Evolutionary conservation across 2,888 invertebrate genomes (phyloP), one percentile per base, ranked within the genome.

Genomic region (Steinernema hermaphroditum): DNA sequence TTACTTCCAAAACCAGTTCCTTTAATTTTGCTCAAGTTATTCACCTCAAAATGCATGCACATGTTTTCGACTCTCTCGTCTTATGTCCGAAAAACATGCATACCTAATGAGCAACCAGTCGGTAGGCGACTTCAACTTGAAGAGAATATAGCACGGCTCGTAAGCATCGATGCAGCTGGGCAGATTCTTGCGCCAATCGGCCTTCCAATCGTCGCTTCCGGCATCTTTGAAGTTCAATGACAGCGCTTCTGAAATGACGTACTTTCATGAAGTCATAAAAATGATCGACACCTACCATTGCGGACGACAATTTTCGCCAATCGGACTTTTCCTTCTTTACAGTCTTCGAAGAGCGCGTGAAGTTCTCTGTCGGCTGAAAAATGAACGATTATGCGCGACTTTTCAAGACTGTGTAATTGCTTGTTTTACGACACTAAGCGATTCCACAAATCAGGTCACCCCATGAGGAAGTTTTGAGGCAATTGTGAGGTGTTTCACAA

Each of bases 61-160:
- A 46, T 46, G 46, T 9, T 6, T 46, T n/a, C 46, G 6, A 16
- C n/a, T n/a, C n/a, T n/a, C n/a, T n/a, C n/a, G n/a, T n/a, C n/a
- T n/a, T n/a, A n/a, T n/a, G n/a, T n/a, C n/a, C n/a, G 32, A 68
- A 16, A 19, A 27, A 19, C 68, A 72, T 29, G 74, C 78, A 73
- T 41, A 85, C 85, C 83, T 83, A 68, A 85, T 84, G 37, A 85
- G 70, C 9, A 97, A 88, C 96, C 97, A 98, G 83, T 94, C 93
- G 88, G 93, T 92, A 0, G 94, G 94, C 43, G 82, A 79, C 70
- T 89, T 89, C 69, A 89, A 79, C 62, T 94, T 91, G 87, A 92
- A 94, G 71, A 98, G 89, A 80, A 98, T 91, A 87, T 94, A 98
- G 82, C 94, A 93, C 27, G 97, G 97, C 82, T 85, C 83, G 72